A percentile compares a stretch with the other conserved stretches of the same genome.
These are phyloP conservation scores for Ophion costatus DNA, from an alignment of 2,888 invertebrate genomes.

Conservation along the genomic window DNA sequence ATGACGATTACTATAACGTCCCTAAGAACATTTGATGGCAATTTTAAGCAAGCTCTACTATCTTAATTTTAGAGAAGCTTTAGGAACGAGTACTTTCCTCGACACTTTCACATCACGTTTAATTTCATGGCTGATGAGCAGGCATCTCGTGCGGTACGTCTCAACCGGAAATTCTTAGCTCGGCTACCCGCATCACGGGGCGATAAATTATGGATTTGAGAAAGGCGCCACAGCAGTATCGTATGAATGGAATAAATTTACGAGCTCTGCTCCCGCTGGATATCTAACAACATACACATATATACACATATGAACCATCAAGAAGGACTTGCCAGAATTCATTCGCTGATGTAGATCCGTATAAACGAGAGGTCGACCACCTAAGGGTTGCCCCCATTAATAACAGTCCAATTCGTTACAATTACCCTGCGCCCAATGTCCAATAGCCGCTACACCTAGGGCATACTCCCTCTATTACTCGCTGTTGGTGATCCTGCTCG, in stretches of 20 bases:
- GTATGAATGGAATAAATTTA: conserved; percentile 27
- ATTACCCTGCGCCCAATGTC: conserved; percentile 71
- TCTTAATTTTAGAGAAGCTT: not conserved
- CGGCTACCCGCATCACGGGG: conserved; percentile 54
- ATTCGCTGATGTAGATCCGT: conserved; percentile 50
- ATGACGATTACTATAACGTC: not conserved
- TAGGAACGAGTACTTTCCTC: not conserved
- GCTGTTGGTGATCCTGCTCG: conserved; percentile 11
- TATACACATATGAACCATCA: conserved; percentile 11
- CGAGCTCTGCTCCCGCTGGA: not conserved
- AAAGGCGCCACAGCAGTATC: conserved; percentile 49
- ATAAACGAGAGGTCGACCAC: conserved; percentile 64
- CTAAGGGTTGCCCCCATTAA: conserved; percentile 68
- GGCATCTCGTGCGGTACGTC: conserved; percentile 11
- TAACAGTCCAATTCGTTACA: conserved; percentile 76
- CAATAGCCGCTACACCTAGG: conserved; percentile 11
- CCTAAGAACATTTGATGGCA: not conserved
- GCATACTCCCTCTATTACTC: conserved; percentile 44
- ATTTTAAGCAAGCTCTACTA: not conserved
- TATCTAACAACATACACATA: conserved; percentile 12
- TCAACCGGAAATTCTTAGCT: conserved; percentile 59
- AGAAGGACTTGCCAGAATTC: conserved; percentile 33
- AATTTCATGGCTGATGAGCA: conserved; percentile 30
- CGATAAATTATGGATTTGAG: conserved; percentile 59
- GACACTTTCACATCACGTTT: conserved; percentile 20